phyloP scores from a whole-genome alignment of 1,140 invertebrate genomes.

The Lepidurus apus region DNA sequence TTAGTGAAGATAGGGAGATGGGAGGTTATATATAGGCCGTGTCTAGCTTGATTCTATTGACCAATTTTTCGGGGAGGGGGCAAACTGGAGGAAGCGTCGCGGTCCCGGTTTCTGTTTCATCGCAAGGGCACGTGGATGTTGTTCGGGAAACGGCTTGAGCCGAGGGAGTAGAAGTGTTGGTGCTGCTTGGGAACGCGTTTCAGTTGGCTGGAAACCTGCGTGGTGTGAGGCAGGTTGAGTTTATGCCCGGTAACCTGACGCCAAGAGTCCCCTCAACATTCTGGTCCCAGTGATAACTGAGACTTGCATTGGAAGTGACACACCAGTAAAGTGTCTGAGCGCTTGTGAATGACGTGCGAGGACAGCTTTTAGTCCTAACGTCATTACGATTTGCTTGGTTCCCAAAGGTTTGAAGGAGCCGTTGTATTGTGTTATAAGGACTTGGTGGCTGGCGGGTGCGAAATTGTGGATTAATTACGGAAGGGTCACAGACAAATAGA shows the following conservation, averaged over 20 bases:
- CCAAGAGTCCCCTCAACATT: neutral
- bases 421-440: no score
- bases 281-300: no score
- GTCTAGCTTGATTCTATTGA: neutral
- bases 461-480: neutral
- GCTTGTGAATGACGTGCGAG: no score
- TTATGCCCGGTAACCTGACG: neutral
- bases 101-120: neutral
- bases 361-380: no score
- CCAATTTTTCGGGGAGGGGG: neutral
- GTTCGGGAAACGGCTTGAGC: neutral
- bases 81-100: neutral
- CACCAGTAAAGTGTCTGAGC: no score
- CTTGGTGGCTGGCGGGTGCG: no score
- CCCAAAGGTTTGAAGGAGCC: no score
- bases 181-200: neutral
- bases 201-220: slow-evolving; percentile 11
- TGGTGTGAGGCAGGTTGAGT: neutral
- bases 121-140: neutral
- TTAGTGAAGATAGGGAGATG: neutral
- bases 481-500: neutral
- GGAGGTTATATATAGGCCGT: neutral
- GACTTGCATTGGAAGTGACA: no score
- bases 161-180: neutral
- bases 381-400: no score